Evolutionary conservation across 2,113 vertebrate species (phyloP).

Genomic region (Lophura nycthemera): DNA sequence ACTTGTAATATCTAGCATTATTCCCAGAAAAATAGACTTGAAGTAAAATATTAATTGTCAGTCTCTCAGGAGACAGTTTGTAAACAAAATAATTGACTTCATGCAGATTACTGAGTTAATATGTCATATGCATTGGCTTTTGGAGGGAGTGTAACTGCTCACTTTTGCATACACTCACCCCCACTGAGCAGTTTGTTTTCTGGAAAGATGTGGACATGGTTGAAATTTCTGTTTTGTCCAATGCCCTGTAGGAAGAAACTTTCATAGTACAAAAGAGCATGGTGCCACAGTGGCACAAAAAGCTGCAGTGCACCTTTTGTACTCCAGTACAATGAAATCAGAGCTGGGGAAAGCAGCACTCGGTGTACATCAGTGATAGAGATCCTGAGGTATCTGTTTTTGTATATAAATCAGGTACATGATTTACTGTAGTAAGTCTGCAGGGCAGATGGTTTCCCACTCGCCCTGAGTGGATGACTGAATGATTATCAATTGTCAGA

Average conservation of each 20-base stretch:
- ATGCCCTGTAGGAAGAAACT: not conserved
- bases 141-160: not conserved
- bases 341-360: fast-evolving
- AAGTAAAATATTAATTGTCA: not conserved
- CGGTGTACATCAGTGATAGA: fast-evolving
- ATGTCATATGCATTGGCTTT: not conserved
- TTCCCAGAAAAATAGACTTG: not conserved
- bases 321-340: fast-evolving
- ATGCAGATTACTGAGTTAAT: not conserved
- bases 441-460: not conserved
- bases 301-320: not conserved
- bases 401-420: fast-evolving
- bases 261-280: not conserved
- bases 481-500: not conserved
- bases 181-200: not conserved
- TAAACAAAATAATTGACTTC: constrained; percentile 1
- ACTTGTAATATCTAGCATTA: not conserved
- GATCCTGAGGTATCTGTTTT: fast-evolving
- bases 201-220: not conserved
- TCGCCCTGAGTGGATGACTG: fast-evolving
- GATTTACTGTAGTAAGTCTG: too few relatives aligned
- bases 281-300: not conserved
- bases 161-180: not conserved
- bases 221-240: not conserved
- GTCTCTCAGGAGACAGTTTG: not conserved